These are phyloP conservation scores for Tragelaphus buxtoni DNA, from an alignment of 2,113 vertebrate species.

Conservation along the genomic window DNA sequence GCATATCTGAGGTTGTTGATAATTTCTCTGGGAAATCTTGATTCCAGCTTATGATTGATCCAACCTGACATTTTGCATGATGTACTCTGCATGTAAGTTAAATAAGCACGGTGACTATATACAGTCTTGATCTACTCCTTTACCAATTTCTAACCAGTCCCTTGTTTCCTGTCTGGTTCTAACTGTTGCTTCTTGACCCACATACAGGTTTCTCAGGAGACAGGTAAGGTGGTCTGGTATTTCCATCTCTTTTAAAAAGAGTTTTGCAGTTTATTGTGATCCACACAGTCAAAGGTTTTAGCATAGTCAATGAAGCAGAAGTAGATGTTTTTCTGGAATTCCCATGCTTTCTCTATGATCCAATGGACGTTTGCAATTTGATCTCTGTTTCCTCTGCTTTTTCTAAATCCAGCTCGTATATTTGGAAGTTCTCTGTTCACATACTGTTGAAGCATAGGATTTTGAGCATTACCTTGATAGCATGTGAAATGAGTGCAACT, in stretches of 20 bases:
- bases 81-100: neutral
- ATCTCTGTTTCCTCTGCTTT: neutral
- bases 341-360: neutral
- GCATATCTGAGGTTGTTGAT: neutral
- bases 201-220: neutral
- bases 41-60: neutral
- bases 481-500: neutral
- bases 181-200: neutral
- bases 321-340: neutral
- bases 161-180: neutral
- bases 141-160: neutral
- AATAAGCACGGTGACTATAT: neutral
- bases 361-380: neutral
- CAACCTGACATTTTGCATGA: neutral
- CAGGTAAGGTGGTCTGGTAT: neutral
- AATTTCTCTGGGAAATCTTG: neutral
- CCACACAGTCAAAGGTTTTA: neutral
- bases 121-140: neutral
- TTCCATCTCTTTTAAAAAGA: neutral
- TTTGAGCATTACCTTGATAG: neutral
- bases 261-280: neutral
- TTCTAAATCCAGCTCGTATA: neutral
- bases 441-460: neutral
- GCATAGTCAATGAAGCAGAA: neutral
- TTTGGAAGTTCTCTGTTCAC: neutral